Evolutionary conservation across 2,113 vertebrate genomes (phyloP).

Genomic region (Colaptes auratus): DNA sequence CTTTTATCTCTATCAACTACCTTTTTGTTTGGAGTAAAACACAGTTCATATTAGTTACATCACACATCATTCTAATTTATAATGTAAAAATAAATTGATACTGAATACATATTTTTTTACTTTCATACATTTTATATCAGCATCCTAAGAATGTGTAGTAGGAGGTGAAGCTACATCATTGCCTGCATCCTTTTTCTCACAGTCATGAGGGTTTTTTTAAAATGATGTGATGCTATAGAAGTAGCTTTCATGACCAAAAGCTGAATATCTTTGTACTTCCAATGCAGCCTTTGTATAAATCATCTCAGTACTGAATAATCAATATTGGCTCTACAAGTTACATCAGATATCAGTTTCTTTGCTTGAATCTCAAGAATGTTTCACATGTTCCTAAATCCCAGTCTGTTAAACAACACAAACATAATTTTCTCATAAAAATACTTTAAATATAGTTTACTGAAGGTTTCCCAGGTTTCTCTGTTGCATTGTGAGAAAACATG

Average conservation of each 20-base stretch:
- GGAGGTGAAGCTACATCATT: background rate
- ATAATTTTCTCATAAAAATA: background rate
- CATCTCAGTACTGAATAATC: background rate
- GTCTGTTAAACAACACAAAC: background rate
- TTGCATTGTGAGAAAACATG: background rate
- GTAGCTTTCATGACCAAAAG: background rate
- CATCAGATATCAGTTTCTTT: background rate
- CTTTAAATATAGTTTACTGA: background rate
- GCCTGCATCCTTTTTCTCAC: background rate
- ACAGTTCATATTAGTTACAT: background rate
- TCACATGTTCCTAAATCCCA: background rate
- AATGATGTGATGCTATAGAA: background rate
- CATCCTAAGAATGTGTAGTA: background rate
- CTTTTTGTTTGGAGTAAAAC: constrained; percentile 3
- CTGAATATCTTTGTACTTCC: background rate
- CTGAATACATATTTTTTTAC: background rate
- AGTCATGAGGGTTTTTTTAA: background rate
- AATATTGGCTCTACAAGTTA: background rate
- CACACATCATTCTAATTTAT: background rate
- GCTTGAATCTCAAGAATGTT: background rate
- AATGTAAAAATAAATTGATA: background rate
- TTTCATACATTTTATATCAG: background rate
- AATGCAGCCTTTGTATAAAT: background rate
- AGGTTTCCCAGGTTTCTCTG: background rate
- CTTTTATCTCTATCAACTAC: background rate